These are phyloP conservation scores for Geotrypetes seraphini DNA, from an alignment of 2,797 vertebrate species.

Conservation along the genomic window DNA sequence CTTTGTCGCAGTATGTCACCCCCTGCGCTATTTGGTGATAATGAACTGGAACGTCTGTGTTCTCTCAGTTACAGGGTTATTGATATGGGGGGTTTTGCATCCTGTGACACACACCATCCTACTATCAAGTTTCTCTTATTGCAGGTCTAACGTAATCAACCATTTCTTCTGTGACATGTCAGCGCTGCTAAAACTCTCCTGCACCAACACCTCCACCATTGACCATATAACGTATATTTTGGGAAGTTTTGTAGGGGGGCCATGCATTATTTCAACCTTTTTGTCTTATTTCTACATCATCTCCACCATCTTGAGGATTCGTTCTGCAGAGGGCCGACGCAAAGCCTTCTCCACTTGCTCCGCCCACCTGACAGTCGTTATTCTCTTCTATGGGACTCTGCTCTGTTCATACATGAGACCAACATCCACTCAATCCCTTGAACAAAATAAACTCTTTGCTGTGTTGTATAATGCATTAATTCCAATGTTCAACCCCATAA, in stretches of 20 bases:
- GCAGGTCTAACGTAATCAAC: not conserved
- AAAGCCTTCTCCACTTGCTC: slow-evolving; percentile 5
- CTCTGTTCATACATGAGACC: slow-evolving; percentile 9
- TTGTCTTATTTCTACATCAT: slow-evolving; percentile 1
- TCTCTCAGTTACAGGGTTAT: not conserved
- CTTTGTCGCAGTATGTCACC: slow-evolving; percentile 5
- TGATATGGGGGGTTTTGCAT: not conserved
- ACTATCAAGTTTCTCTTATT: slow-evolving; percentile 2
- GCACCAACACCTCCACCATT: slow-evolving; percentile 2
- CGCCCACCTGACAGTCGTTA: slow-evolving; percentile 7
- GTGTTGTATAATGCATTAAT: slow-evolving; percentile 11
- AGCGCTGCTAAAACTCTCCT: slow-evolving; percentile 6
- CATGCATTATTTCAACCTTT: slow-evolving; percentile 12
- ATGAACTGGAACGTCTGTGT: slow-evolving; percentile 1
- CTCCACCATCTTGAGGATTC: not conserved
- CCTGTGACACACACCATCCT: not conserved
- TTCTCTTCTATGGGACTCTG: slow-evolving; percentile 12
- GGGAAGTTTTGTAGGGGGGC: not conserved
- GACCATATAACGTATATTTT: slow-evolving; percentile 1
- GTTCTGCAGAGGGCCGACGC: not conserved
- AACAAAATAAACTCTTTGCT: slow-evolving; percentile 6
- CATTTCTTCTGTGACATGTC: slow-evolving; percentile 10
- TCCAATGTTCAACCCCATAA: slow-evolving; percentile 10
- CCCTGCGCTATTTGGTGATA: not conserved
- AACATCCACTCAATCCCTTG: not conserved